Evolutionary conservation across 2,888 invertebrate genomes (phyloP), one percentile per base, ranked within the genome.

Genomic region (Cataglyphis albicans): DNA sequence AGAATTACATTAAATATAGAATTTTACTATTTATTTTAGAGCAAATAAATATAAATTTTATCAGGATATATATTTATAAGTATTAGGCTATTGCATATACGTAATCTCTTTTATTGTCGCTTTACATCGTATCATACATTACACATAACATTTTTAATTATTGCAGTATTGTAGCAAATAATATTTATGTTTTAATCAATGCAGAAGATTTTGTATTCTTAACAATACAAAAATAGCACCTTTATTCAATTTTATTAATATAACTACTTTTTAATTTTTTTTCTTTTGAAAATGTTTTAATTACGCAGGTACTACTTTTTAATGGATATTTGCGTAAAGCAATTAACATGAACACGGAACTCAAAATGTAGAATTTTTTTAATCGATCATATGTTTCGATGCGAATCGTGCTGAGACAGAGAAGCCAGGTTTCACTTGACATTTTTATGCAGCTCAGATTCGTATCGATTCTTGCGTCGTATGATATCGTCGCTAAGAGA

Each of bases 1-100:
- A 72, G 18, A 55, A 44, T 59, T 72, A 70, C 18, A 35, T 70
- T 70, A 70, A 78, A 70, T 78, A 57, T 32, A 67, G 41, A 15
- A 70, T 59, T 72, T 80, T 48, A 35, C 44, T 29, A n/a, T n/a
- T n/a, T n/a, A n/a, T n/a, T n/a, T n/a, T n/a, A 59, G 35, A 18
- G 32, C 4, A 59, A 68, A 15, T 41, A 57, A 68, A 78, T 70
- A 68, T 70, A 68, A 68, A 68, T 59, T 70, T 78, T 2, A 35
- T 55, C 65, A 65, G 29, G 29, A 65, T 65, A 65, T 65, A 48
- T 48, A 64, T 64, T 63, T 29, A 57, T n/a, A 18, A n/a, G 12
- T 29, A 29, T 38, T 12, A 25, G 35, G 7, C 21, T 35, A 12
- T 21, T 61, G 6, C 0, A 6, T 61, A 10, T 48, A 48, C 12